phyloP scores from a whole-genome alignment of 2,888 invertebrate species.

The Torymus texanus region DNA sequence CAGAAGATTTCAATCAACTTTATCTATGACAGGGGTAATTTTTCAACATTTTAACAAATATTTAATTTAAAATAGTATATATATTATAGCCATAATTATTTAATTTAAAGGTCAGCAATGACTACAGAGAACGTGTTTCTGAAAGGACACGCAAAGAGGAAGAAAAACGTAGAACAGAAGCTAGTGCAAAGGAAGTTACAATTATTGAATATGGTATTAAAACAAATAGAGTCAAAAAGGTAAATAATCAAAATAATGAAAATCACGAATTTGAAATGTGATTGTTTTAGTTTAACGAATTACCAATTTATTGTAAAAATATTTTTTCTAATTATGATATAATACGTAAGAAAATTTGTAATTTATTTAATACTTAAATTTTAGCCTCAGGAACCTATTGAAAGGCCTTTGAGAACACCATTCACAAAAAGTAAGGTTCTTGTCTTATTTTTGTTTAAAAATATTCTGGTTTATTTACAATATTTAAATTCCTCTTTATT shows the following conservation, averaged over 20 bases:
- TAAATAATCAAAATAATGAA: constrained; percentile 15
- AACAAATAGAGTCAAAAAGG: constrained; percentile 16
- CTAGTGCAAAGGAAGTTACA: constrained; percentile 28
- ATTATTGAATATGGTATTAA: constrained; percentile 60
- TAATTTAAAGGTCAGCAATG: constrained; percentile 25
- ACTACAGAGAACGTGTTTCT: constrained; percentile 60
- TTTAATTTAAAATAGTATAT: neutral
- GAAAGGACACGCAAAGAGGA: constrained; percentile 60
- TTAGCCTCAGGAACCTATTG: constrained; percentile 48
- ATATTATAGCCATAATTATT: neutral
- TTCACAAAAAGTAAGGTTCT: constrained; percentile 58
- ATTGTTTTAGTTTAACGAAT: too few species aligned
- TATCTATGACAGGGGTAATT: constrained; percentile 34
- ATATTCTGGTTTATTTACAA: too few species aligned
- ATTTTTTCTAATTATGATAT: neutral
- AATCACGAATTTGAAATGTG: too few species aligned
- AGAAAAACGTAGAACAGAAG: constrained; percentile 53
- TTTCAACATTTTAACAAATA: neutral
- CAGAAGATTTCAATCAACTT: neutral
- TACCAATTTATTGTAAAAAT: too few species aligned
- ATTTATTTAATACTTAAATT: constrained; percentile 1
- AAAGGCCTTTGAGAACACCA: constrained; percentile 58
- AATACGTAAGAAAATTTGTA: too few species aligned
- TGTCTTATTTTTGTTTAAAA: too few species aligned
- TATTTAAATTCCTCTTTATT: too few species aligned